Evolutionary conservation across 2,797 vertebrate genomes (phyloP).

Genomic region (Smutsia gigantea): DNA sequence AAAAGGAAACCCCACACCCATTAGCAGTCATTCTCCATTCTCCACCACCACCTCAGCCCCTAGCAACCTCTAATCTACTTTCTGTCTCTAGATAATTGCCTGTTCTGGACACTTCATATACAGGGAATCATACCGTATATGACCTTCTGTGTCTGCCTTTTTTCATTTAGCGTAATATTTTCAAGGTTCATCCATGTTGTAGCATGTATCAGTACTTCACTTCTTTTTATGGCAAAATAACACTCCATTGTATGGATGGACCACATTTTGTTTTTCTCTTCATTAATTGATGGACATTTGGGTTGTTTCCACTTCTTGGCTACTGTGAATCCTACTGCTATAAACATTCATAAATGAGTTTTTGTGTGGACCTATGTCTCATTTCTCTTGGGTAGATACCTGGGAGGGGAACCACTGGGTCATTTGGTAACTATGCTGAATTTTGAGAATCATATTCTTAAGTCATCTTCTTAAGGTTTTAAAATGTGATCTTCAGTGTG

Average conservation of each 20-base stretch:
- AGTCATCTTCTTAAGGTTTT: background rate
- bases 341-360: background rate
- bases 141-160: background rate
- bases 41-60: background rate
- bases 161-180: background rate
- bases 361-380: background rate
- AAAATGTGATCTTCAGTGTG: slow-evolving; percentile 8
- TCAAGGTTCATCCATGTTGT: background rate
- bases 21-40: background rate
- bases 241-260: background rate
- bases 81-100: background rate
- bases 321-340: background rate
- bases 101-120: background rate
- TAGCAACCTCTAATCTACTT: background rate
- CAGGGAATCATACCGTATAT: background rate
- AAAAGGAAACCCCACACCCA: background rate
- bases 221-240: slow-evolving; percentile 10
- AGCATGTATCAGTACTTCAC: background rate
- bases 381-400: background rate
- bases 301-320: no score
- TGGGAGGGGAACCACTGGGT: background rate
- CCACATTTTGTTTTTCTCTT: background rate
- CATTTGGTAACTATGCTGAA: slow-evolving; percentile 12
- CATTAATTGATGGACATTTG: background rate
- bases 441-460: background rate